phyloP scores from a whole-genome alignment of 2,113 vertebrate genomes.

The Orientallactaga bullata region DNA sequence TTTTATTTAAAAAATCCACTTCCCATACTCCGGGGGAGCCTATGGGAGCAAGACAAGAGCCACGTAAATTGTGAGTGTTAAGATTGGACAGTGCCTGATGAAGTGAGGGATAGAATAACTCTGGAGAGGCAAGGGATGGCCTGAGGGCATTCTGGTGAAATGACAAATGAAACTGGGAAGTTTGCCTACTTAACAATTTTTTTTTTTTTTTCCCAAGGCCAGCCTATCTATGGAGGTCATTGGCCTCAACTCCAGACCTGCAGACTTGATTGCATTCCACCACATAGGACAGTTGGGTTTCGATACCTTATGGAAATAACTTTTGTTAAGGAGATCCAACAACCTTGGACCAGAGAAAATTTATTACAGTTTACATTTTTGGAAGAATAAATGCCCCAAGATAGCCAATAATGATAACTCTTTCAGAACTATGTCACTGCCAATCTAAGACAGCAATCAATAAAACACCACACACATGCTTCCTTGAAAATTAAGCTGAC shows the following conservation, averaged over 20 bases:
- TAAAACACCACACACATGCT: constrained; percentile 14
- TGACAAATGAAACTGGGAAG: constrained; percentile 73
- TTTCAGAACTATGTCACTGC: background rate
- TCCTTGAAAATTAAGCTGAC: constrained; percentile 55
- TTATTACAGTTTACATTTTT: constrained; percentile 65
- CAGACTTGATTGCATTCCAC: constrained; percentile 64
- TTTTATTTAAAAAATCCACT: constrained; percentile 66
- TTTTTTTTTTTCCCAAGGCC: constrained; percentile 68
- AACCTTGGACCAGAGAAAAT: constrained; percentile 70
- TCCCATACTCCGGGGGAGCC: background rate
- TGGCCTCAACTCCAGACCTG: constrained; percentile 59
- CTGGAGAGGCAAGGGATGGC: constrained; percentile 43
- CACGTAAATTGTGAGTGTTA: constrained; percentile 4
- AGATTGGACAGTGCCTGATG: background rate
- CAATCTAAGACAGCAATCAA: constrained; percentile 33
- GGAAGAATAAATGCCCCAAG: constrained; percentile 65
- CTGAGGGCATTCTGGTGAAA: constrained; percentile 67
- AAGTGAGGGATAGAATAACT: constrained; percentile 19
- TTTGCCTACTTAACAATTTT: constrained; percentile 75
- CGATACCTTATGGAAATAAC: constrained; percentile 54
- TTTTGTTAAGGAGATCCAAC: constrained; percentile 59
- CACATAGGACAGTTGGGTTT: constrained; percentile 38
- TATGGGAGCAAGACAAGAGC: background rate
- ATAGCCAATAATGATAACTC: constrained; percentile 50
- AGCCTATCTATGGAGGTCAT: constrained; percentile 73